Base-by-base conservation (phyloP, 2,797 vertebrate species). In the Apogon talboti region DNA sequence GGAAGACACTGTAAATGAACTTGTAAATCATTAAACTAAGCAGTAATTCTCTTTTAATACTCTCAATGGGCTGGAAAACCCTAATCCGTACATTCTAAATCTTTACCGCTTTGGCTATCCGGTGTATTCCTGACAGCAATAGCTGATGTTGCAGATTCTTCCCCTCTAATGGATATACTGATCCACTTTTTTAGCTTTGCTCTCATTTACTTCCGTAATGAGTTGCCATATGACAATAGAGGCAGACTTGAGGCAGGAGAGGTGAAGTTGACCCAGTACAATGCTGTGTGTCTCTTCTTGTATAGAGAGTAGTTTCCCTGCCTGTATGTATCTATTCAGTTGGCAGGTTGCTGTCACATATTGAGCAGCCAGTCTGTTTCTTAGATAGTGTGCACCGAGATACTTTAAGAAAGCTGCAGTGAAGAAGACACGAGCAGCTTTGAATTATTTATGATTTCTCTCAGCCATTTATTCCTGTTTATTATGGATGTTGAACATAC, bases 371-470 rank as follows among this genome's bases (percentile, higher is more conserved):
- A 67, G 57, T 82, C 74, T 74, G 41, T 78, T 79, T 83, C 76
- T 76, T 63, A 49, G 45, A 81, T 66, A 74, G 44, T 72, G 53
- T 78, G 53, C 67, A 52, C 63, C 62, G 46, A 66, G 75, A 77
- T 74, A 74, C 68, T 72, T 73, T 78, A 85, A 86, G 66, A 74
- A 51, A 48, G 64, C 57, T 73, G 74, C 37, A 51, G 68, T 66
- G 69, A 79, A 66, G 66, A 73, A 82, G 70, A 82, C 73, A 77
- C 50, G 75, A 75, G 51, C 59, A 60, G 44, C 54, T 52, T 65
- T 92, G 83, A 91, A 92, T 92, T 85, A 92, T 90, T 74, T 70
- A 92, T 88, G 77, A 88, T 79, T 72, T 81, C 82, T 85, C 64
- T 42, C n/a, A 88, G 82, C 73, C 58, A 75, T 74, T 74, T 73